Evolutionary conservation across 1,140 invertebrate genomes (phyloP).

Genomic region (Aphis gossypii): DNA sequence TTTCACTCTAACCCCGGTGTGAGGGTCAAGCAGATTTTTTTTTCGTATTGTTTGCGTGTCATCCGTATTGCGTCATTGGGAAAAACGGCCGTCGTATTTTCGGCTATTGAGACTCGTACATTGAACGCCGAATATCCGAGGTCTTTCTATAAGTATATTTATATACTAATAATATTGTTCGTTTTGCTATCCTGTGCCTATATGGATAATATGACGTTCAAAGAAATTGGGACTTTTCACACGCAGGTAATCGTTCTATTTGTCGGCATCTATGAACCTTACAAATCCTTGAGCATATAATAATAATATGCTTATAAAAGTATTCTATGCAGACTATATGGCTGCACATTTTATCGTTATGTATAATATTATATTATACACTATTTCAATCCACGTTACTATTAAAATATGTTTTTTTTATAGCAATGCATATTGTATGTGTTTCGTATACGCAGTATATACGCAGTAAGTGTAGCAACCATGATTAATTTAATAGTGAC

Average conservation of each 20-base stretch:
- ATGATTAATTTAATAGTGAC: neutral
- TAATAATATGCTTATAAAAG: neutral
- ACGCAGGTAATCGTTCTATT: slow-evolving; percentile 28
- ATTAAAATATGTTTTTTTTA: neutral
- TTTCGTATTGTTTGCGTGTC: neutral
- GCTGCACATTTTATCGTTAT: neutral
- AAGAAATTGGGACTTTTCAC: slow-evolving; percentile 49
- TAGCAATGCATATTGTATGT: neutral
- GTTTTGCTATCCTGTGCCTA: neutral
- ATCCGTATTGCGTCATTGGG: slow-evolving; percentile 38
- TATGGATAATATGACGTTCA: slow-evolving; percentile 17
- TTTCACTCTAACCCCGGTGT: slow-evolving; percentile 10
- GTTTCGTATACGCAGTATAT: neutral
- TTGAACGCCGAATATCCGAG: neutral
- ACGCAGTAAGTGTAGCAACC: neutral
- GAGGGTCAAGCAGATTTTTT: slow-evolving; percentile 51
- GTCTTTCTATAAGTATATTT: neutral
- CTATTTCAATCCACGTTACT: neutral
- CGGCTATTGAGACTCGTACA: neutral
- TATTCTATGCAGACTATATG: neutral
- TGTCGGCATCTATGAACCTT: neutral
- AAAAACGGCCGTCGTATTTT: neutral
- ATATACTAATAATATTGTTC: neutral
- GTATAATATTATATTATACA: neutral
- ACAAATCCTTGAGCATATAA: neutral